These are phyloP conservation scores for Anoncus sp. DNA, from an alignment of 2,888 invertebrate species.

Conservation along the genomic window DNA sequence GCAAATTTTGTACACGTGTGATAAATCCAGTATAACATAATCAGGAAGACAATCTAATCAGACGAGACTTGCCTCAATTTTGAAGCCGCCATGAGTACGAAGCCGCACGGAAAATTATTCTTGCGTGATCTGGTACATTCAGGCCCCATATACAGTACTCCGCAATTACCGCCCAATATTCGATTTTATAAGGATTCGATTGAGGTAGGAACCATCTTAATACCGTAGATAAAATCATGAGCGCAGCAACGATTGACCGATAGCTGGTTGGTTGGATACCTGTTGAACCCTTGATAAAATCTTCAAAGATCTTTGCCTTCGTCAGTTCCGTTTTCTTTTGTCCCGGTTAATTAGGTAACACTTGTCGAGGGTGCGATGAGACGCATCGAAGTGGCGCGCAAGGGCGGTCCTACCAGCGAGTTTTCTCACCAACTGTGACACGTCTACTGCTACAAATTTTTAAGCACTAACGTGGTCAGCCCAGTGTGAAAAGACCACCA, in stretches of 20 bases:
- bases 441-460: slow-evolving; percentile 38
- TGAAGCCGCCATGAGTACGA: no score
- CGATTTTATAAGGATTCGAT: slow-evolving; percentile 14
- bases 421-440: slow-evolving; percentile 46
- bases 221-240: slow-evolving; percentile 17
- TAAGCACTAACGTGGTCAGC: slow-evolving; percentile 22
- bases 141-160: no score
- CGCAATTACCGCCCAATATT: not conserved
- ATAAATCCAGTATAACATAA: no score
- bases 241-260: slow-evolving; percentile 19
- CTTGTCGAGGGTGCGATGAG: slow-evolving; percentile 42
- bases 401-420: slow-evolving; percentile 34
- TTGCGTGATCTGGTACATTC: no score
- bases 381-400: slow-evolving; percentile 32
- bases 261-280: slow-evolving; percentile 6
- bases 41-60: not conserved
- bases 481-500: slow-evolving; percentile 11
- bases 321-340: slow-evolving; percentile 18
- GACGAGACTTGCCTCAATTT: not conserved
- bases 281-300: slow-evolving; percentile 29
- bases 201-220: not conserved
- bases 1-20: no score
- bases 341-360: slow-evolving; percentile 55
- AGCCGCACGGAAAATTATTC: no score
- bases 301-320: slow-evolving; percentile 16